Evolutionary conservation across 2,888 invertebrate species (phyloP).

Genomic region (Aspidiotus destructor): DNA sequence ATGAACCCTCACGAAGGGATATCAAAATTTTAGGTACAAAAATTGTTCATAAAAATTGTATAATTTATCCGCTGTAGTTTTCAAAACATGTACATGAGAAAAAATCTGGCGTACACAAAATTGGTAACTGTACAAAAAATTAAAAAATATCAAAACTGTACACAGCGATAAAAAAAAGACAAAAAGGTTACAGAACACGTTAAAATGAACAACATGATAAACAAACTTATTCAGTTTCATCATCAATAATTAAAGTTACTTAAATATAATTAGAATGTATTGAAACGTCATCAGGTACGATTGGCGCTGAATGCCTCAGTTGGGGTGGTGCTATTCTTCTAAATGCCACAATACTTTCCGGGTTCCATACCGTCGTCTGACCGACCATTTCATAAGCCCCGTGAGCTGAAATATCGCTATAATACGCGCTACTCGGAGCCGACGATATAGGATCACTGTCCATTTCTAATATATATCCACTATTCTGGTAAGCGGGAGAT

Average conservation of each 20-base stretch:
- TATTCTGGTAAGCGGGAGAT: slow-evolving; percentile 59
- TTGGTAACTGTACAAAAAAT: slow-evolving; percentile 20
- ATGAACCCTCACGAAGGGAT: too few species aligned
- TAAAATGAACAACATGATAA: background rate
- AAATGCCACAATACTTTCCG: slow-evolving; percentile 7
- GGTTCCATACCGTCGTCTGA: slow-evolving; percentile 39
- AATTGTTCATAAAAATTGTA: too few species aligned
- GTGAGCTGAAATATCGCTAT: slow-evolving; percentile 54
- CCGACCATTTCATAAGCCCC: slow-evolving; percentile 52
- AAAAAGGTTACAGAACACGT: background rate
- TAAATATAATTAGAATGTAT: slow-evolving; percentile 27
- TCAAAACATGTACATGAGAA: background rate
- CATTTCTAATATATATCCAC: slow-evolving; percentile 45
- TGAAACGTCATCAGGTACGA: slow-evolving; percentile 10
- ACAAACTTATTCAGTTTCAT: background rate
- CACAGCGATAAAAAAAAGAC: background rate
- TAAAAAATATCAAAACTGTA: background rate
- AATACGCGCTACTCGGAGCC: slow-evolving; percentile 65
- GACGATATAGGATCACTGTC: slow-evolving; percentile 46
- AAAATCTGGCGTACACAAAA: slow-evolving; percentile 5
- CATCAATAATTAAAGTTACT: background rate
- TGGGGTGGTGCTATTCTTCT: slow-evolving; percentile 10
- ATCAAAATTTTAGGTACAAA: too few species aligned
- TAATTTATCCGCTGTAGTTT: too few species aligned
- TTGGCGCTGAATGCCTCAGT: slow-evolving; percentile 3